Conservation (phyloP, 2,888 invertebrate species). For the Drosophila bunnanda region DNA sequence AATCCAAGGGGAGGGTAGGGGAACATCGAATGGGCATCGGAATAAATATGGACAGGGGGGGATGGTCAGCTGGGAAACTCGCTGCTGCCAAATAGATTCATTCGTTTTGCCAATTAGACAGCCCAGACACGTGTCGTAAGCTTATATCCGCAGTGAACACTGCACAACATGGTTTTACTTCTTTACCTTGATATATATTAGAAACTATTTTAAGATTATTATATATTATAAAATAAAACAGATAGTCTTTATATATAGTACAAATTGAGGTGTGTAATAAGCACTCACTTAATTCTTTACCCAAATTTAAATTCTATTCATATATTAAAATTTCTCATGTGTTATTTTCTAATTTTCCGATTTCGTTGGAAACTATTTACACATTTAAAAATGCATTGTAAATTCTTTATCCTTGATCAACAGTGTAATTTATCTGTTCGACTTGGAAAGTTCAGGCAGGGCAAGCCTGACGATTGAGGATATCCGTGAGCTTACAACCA, state of each 20-base stretch:
- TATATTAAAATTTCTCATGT: neutral
- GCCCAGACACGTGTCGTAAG: conserved; percentile 76
- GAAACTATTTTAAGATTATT: too few species aligned
- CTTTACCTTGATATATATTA: too few species aligned
- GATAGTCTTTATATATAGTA: neutral
- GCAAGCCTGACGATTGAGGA: conserved; percentile 58
- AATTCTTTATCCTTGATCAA: neutral
- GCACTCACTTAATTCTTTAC: neutral
- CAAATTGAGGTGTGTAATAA: neutral
- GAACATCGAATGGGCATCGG: neutral
- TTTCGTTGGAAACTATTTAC: neutral
- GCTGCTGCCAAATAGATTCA: conserved; percentile 55
- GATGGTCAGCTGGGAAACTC: conserved; percentile 54
- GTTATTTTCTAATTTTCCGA: neutral
- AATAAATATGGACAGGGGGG: conserved; percentile 12
- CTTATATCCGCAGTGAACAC: conserved; percentile 67
- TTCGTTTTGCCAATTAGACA: conserved; percentile 76
- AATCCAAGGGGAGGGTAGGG: neutral
- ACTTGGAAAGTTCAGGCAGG: conserved; percentile 23
- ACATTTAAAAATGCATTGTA: neutral
- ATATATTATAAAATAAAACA: too few species aligned
- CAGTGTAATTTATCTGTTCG: conserved; percentile 64
- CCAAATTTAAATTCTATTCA: neutral
- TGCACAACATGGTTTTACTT: neutral
- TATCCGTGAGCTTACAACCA: conserved; percentile 76